These are phyloP conservation scores for Pseudomugil gertrudae DNA, from an alignment of 2,797 vertebrate species.

Conservation along the genomic window DNA sequence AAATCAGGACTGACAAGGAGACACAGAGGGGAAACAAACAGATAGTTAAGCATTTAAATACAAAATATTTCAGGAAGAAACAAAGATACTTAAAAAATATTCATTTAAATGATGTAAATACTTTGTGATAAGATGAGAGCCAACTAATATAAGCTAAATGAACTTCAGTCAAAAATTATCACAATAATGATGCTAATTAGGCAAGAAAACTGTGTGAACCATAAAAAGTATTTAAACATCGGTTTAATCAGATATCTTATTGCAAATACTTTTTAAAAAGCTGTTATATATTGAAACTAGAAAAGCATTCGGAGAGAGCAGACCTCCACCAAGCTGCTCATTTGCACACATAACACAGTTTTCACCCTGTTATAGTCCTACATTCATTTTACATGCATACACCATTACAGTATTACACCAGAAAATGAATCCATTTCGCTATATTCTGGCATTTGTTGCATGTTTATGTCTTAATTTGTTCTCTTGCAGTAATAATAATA, in stretches of 20 bases:
- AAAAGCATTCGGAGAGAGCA: no score
- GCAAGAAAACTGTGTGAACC: neutral
- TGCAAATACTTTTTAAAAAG: neutral
- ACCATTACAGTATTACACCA: no score
- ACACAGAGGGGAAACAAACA: neutral
- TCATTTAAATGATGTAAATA: slow-evolving; percentile 7
- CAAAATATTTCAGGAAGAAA: neutral
- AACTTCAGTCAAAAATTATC: slow-evolving; percentile 8
- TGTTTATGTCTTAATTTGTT: no score
- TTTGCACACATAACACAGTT: no score
- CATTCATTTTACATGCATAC: no score
- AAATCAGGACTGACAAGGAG: slow-evolving; percentile 84
- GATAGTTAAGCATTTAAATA: neutral
- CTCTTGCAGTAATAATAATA: no score
- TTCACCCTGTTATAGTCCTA: no score
- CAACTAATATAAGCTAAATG: slow-evolving; percentile 3
- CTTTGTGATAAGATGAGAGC: neutral
- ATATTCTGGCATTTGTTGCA: no score
- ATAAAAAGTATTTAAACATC: neutral
- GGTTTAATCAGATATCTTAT: neutral
- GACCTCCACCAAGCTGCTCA: no score
- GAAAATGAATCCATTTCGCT: no score
- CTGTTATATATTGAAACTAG: no score
- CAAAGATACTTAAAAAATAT: neutral
- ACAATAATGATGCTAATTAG: neutral